Evolutionary conservation across 1,140 invertebrate genomes (phyloP).

Genomic region (Drosophila seguyi): DNA sequence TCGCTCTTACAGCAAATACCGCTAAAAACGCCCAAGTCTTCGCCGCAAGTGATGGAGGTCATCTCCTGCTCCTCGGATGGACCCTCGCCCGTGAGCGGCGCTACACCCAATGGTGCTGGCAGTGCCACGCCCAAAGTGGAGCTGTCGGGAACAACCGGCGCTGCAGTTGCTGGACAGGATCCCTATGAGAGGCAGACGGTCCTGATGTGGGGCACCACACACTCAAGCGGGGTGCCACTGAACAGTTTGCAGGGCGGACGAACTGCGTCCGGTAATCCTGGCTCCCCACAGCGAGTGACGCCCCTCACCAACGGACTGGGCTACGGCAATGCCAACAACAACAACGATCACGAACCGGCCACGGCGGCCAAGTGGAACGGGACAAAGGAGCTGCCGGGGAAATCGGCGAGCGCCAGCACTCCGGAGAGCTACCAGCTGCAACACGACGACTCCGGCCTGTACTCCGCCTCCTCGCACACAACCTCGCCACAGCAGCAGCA

Average conservation of each 20-base stretch:
- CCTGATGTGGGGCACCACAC: slow-evolving; percentile 92
- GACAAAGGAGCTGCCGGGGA: slow-evolving; percentile 55
- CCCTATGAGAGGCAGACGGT: slow-evolving; percentile 91
- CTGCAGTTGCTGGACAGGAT: slow-evolving; percentile 47
- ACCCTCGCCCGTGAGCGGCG: slow-evolving; percentile 67
- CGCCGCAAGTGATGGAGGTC: slow-evolving; percentile 84
- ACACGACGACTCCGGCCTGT: slow-evolving; percentile 80
- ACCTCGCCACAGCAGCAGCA: slow-evolving; percentile 78
- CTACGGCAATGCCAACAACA: slow-evolving; percentile 63
- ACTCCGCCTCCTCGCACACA: slow-evolving; percentile 80
- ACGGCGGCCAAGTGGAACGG: slow-evolving; percentile 81
- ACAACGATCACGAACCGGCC: slow-evolving; percentile 61
- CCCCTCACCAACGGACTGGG: slow-evolving; percentile 73
- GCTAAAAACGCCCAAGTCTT: slow-evolving; percentile 83
- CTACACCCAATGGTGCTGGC: slow-evolving; percentile 67
- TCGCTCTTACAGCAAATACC: slow-evolving; percentile 65
- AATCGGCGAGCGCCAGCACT: slow-evolving; percentile 67
- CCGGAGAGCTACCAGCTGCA: slow-evolving; percentile 78
- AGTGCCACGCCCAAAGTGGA: slow-evolving; percentile 85
- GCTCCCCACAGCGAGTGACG: slow-evolving; percentile 75
- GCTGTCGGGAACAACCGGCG: slow-evolving; percentile 61
- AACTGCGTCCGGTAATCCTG: slow-evolving; percentile 65
- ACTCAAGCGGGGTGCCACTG: slow-evolving; percentile 74
- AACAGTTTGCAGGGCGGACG: slow-evolving; percentile 58
- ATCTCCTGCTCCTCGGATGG: slow-evolving; percentile 84